Evolutionary conservation across 2,888 invertebrate genomes (phyloP).

Genomic region (Hylaea fasciaria): DNA sequence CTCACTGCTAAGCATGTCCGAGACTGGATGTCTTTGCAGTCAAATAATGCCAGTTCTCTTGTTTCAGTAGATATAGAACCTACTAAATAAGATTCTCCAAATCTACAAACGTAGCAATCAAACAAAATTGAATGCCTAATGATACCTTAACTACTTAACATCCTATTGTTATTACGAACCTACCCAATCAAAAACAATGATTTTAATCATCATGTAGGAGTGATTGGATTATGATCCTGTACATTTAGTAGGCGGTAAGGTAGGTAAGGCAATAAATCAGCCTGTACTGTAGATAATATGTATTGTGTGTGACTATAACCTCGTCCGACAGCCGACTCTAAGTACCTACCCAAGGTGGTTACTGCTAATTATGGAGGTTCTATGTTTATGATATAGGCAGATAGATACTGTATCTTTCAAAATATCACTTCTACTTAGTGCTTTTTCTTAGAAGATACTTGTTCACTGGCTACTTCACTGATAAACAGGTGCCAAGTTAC

Average conservation of each 20-base stretch:
- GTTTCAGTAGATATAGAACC: too few relatives aligned
- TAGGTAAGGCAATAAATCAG: slow-evolving; percentile 12
- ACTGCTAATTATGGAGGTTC: neutral
- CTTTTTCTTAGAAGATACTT: too few relatives aligned
- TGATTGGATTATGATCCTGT: neutral
- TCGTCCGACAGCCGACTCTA: neutral
- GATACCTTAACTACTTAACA: neutral
- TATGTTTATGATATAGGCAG: neutral
- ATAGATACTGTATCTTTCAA: too few relatives aligned
- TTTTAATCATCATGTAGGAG: slow-evolving; percentile 18
- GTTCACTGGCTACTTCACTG: too few relatives aligned
- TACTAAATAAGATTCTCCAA: too few relatives aligned
- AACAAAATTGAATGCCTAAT: neutral
- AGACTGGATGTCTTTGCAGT: too few relatives aligned
- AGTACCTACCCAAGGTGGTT: neutral
- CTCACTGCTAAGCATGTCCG: too few relatives aligned
- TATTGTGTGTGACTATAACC: neutral
- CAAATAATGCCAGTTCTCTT: too few relatives aligned
- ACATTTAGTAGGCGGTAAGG: slow-evolving; percentile 9
- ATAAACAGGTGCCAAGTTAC: too few relatives aligned
- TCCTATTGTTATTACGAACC: slow-evolving; percentile 1
- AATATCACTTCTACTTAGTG: too few relatives aligned
- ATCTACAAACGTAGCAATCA: too few relatives aligned
- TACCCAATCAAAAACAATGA: slow-evolving; percentile 21
- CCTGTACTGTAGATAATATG: neutral